Percentiles rank a stretch among this genome's conserved stretches.
Conservation (phyloP, 2,888 invertebrate genomes). For the Diogma glabrata region DNA sequence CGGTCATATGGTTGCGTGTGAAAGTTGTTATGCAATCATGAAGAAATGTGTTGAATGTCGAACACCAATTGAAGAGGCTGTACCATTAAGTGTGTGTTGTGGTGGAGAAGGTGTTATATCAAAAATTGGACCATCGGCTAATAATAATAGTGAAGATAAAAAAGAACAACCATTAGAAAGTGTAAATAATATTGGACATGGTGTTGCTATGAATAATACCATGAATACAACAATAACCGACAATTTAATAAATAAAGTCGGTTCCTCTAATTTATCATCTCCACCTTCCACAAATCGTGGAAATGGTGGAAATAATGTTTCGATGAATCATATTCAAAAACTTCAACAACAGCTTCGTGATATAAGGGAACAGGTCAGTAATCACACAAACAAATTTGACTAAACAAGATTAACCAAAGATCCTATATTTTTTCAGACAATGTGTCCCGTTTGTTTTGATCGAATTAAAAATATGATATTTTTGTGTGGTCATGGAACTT, state of each 20-base stretch:
- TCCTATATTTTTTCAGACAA: conserved; percentile 56
- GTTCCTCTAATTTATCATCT: conserved; percentile 3
- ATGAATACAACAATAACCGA: conserved; percentile 23
- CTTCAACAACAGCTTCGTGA: conserved; percentile 91
- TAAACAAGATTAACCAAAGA: background rate
- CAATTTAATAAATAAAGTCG: background rate
- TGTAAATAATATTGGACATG: conserved; percentile 32
- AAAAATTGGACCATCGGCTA: conserved; percentile 20
- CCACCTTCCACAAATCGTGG: conserved; percentile 10
- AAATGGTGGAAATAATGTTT: conserved; percentile 50
- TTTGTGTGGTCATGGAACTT: conserved; percentile 94
- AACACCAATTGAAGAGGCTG: conserved; percentile 65
- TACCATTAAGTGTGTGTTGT: conserved; percentile 45
- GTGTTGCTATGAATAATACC: conserved; percentile 36
- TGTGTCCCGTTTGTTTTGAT: conserved; percentile 97
- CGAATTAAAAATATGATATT: conserved; percentile 98
- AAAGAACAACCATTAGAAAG: conserved; percentile 24
- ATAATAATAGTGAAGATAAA: conserved; percentile 22
- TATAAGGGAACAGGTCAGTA: conserved; percentile 86
- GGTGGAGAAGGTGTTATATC: conserved; percentile 36
- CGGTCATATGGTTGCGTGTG: conserved; percentile 67
- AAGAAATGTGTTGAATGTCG: conserved; percentile 96
- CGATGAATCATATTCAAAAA: conserved; percentile 73
- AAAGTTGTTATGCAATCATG: conserved; percentile 85
- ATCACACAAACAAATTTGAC: background rate